Conservation (phyloP, 1,140 invertebrate genomes). For the Pogonomyrmex barbatus region DNA sequence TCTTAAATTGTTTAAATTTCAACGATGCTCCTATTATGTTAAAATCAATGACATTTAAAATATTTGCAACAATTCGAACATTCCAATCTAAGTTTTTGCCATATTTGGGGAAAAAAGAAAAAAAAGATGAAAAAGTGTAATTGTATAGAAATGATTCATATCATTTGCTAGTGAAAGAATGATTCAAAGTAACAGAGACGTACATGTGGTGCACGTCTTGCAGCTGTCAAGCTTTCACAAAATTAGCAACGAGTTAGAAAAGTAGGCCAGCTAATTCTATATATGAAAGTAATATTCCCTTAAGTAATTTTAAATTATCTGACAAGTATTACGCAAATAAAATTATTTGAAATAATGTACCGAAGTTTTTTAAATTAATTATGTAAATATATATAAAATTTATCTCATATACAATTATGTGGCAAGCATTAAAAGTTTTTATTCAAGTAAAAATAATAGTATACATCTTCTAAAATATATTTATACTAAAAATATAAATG, state of each 20-base stretch:
- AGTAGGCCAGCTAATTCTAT: constrained; percentile 32
- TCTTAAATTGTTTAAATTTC: background rate
- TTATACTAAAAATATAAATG: background rate
- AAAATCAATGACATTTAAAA: constrained; percentile 50
- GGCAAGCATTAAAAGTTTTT: background rate
- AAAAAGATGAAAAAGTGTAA: constrained; percentile 45
- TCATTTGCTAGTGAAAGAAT: background rate
- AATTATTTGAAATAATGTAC: background rate
- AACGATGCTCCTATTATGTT: background rate
- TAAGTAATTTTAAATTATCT: background rate
- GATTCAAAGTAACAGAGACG: constrained; percentile 25
- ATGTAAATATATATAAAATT: background rate
- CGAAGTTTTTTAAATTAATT: background rate
- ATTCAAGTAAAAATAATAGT: background rate
- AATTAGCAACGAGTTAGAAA: constrained; percentile 50
- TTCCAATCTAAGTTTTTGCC: constrained; percentile 47
- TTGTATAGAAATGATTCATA: constrained; percentile 9
- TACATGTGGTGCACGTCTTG: background rate
- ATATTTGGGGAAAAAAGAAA: constrained; percentile 27
- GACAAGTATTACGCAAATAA: background rate
- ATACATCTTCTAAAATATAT: background rate
- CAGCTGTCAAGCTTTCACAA: constrained; percentile 57
- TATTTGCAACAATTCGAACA: constrained; percentile 42
- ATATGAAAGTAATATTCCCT: constrained; percentile 41
- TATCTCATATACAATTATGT: background rate